A percentile compares a stretch with the other conserved stretches of the same genome.
phyloP scores from a whole-genome alignment of 2,113 vertebrate genomes.

The Abramis brama region DNA sequence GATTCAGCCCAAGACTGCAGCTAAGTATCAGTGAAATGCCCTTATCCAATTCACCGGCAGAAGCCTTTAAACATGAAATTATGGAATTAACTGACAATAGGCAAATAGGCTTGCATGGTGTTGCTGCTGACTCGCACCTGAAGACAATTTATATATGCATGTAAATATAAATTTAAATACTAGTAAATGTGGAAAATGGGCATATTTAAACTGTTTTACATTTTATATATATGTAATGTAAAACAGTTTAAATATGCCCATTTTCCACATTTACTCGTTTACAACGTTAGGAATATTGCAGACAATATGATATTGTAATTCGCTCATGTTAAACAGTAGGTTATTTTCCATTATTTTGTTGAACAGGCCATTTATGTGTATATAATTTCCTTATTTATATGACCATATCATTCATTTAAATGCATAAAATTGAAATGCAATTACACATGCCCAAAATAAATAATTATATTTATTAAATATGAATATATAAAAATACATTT shows the following conservation, averaged over 20 bases:
- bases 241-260: not conserved
- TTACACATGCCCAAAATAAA: not conserved
- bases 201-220: too few relatives aligned
- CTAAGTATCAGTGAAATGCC: conserved; percentile 24
- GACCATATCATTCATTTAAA: not conserved
- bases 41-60: conserved; percentile 30
- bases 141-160: not conserved
- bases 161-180: too few relatives aligned
- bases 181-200: too few relatives aligned
- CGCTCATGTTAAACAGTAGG: not conserved
- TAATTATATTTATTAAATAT: not conserved
- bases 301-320: not conserved
- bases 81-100: conserved; percentile 30
- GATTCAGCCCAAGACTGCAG: conserved; percentile 53
- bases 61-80: conserved; percentile 32
- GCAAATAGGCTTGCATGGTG: not conserved
- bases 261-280: too few relatives aligned
- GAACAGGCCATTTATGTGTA: not conserved
- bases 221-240: not conserved
- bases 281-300: not conserved
- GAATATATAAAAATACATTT: too few relatives aligned
- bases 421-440: not conserved
- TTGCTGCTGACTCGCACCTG: not conserved
- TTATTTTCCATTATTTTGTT: not conserved
- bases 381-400: not conserved